Evolutionary conservation across 2,888 invertebrate genomes (phyloP), one percentile per base, ranked within the genome.

Genomic region (Aspidiotus rigidus): DNA sequence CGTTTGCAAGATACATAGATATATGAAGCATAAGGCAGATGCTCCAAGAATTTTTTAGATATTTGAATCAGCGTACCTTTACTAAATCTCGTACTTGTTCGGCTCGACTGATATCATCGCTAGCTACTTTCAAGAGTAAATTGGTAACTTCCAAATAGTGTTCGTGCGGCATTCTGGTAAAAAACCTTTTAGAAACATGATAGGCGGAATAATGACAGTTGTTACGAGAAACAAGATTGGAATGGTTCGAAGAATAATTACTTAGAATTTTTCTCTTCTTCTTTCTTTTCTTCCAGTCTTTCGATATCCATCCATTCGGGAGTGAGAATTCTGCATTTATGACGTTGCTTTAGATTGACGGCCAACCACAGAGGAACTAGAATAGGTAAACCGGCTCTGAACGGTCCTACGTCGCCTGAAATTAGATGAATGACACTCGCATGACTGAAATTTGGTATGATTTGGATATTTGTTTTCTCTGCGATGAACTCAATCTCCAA

Each of bases 71-170:
- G 44, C 57, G 0, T 73, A 81, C 81, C 77, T 97, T 97, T 13
- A 98, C 86, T 0, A 93, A 83, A 0, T 93, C 94, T 74, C 94
- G 86, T 66, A 97, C 87, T 78, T 90, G 89, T 75, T 94, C 89
- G 10, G 90, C 86, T 73, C 86, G 82, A 0, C 91, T 88, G 66
- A 99, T 86, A 77, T 98, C 97, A 76, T 92, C 91, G 0, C 87
- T 81, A 0, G 90, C 73, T 2, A 83, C 82, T 54, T 85, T 85
- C n/a, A 95, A 81, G 44, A 99, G 81, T 42, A 97, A 80, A 77
- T 95, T 94, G 0, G 94, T 88, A 77, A 94, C 88, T n/a, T 94
- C 87, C 86, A 97, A 93, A 77, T 94, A 98, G 78, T 94, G 89
- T 75, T 90, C 87, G 76, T 88, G 88, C 0, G 95, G 95, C 92